These are phyloP conservation scores for Amphipyra tragopoginis DNA, from an alignment of 2,888 invertebrate species.

Conservation along the genomic window DNA sequence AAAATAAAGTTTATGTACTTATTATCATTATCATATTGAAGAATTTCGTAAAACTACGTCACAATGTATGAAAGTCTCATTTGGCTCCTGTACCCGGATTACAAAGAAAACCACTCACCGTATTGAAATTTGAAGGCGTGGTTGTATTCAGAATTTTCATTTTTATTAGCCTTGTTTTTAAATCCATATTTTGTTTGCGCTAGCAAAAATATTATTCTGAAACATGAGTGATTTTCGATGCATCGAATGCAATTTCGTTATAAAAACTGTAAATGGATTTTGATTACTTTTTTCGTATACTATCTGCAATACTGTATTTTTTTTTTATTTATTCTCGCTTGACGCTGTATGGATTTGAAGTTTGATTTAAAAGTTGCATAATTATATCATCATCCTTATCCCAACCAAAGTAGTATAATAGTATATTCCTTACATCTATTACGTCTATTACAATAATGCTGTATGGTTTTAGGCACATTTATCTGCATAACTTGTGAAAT, in stretches of 20 bases:
- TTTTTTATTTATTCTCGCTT: slow-evolving; percentile 1
- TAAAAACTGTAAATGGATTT: slow-evolving; percentile 26
- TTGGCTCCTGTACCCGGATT: slow-evolving; percentile 38
- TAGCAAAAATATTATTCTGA: slow-evolving; percentile 11
- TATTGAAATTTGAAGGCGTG: slow-evolving; percentile 55
- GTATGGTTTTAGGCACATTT: too few relatives aligned
- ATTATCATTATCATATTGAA: neutral
- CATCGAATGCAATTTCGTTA: slow-evolving; percentile 20
- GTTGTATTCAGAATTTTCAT: slow-evolving; percentile 5
- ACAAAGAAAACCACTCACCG: slow-evolving; percentile 65
- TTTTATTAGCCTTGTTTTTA: slow-evolving; percentile 15
- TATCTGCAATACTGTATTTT: neutral
- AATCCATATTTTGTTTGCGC: slow-evolving; percentile 7
- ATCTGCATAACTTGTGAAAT: too few relatives aligned
- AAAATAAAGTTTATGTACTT: too few relatives aligned
- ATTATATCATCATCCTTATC: too few relatives aligned
- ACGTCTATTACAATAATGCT: too few relatives aligned
- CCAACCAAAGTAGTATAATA: too few relatives aligned
- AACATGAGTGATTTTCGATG: slow-evolving; percentile 8
- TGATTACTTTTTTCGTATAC: slow-evolving; percentile 5
- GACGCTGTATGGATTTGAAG: neutral
- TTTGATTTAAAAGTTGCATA: neutral
- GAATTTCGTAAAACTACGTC: neutral
- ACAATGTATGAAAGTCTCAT: slow-evolving; percentile 23
- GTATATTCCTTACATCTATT: too few relatives aligned